phyloP scores from a whole-genome alignment of 2,797 vertebrate species.

The Alcedo atthis region DNA sequence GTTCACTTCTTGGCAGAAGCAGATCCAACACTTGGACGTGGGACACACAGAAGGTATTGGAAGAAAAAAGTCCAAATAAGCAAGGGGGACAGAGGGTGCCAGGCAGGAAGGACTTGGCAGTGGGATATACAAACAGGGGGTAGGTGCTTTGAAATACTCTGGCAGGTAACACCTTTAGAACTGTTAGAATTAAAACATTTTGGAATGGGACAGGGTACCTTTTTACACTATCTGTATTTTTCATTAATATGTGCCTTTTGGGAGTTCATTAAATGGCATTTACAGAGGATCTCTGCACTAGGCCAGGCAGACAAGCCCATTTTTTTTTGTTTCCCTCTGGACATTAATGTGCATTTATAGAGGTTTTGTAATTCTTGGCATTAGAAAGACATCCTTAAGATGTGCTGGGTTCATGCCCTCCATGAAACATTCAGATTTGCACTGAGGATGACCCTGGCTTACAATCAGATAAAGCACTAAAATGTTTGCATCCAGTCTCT shows the following conservation, averaged over 20 bases:
- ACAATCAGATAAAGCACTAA: background rate
- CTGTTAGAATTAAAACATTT: background rate
- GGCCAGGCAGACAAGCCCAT: background rate
- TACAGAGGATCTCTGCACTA: background rate
- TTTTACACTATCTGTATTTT: background rate
- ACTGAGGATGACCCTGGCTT: background rate
- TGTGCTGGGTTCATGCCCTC: background rate
- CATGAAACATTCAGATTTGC: background rate
- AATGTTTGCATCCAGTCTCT: background rate
- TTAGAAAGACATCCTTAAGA: background rate
- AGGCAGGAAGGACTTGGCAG: accelerated
- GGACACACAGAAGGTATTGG: accelerated
- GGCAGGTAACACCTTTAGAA: background rate
- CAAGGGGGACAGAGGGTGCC: background rate
- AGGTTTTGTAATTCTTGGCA: background rate
- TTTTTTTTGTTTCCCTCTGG: background rate
- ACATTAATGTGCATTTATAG: background rate
- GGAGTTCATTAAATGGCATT: background rate
- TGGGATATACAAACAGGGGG: accelerated
- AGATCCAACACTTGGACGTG: accelerated
- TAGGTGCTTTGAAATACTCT: background rate
- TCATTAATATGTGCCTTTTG: background rate
- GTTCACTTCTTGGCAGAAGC: background rate
- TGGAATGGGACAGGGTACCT: background rate
- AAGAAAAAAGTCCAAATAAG: background rate